These are phyloP conservation scores for Zaprionus obscuricornis DNA, from an alignment of 2,888 invertebrate genomes.

Conservation along the genomic window DNA sequence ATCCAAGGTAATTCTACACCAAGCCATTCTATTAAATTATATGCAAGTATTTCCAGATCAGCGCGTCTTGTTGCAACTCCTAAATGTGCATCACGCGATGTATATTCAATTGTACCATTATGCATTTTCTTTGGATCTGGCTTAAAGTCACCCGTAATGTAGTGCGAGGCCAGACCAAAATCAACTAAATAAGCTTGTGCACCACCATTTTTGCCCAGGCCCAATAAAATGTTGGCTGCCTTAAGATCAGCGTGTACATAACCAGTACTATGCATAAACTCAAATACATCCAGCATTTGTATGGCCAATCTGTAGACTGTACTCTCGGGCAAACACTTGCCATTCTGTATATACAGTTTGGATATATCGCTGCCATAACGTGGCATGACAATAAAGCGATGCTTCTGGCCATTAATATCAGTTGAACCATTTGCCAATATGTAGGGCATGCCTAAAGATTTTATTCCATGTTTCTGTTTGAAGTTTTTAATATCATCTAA, in stretches of 20 bases:
- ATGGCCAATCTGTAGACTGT: conserved; percentile 92
- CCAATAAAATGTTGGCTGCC: conserved; percentile 95
- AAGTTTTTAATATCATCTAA: conserved; percentile 87
- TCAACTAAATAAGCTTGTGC: conserved; percentile 94
- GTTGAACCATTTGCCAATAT: conserved; percentile 94
- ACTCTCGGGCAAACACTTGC: conserved; percentile 87
- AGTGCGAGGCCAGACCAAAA: conserved; percentile 94
- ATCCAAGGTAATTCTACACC: conserved; percentile 94
- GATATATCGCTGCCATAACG: conserved; percentile 94
- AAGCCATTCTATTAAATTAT: conserved; percentile 97
- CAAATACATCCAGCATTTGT: conserved; percentile 94
- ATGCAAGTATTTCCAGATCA: conserved; percentile 96
- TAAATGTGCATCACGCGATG: conserved; percentile 97
- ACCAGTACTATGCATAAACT: conserved; percentile 95
- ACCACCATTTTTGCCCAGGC: conserved; percentile 86
- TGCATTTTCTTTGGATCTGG: conserved; percentile 96
- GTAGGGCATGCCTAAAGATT: conserved; percentile 92
- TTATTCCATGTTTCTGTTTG: conserved; percentile 84
- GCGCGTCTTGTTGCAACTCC: conserved; percentile 95
- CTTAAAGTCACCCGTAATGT: conserved; percentile 91
- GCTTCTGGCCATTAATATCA: conserved; percentile 88
- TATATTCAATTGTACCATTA: conserved; percentile 98
- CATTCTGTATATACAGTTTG: conserved; percentile 88
- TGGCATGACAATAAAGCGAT: conserved; percentile 95
- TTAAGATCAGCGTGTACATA: conserved; percentile 99